phyloP scores from a whole-genome alignment of 2,797 vertebrate species.

The Rhinichthys osculus region DNA sequence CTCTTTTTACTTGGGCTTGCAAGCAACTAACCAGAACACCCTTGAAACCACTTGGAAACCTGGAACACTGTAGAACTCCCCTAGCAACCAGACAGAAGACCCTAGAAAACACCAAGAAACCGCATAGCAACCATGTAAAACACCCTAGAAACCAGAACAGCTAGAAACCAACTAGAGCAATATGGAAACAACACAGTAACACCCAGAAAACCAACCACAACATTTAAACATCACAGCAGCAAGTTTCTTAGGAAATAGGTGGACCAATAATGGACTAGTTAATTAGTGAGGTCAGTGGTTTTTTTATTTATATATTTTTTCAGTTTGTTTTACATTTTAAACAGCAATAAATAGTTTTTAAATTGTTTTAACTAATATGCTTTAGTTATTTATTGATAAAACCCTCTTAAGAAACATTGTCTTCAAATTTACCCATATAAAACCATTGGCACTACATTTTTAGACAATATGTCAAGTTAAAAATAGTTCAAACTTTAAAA shows the following conservation, averaged over 20 bases:
- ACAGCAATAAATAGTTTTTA: neutral
- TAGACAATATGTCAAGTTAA: constrained; percentile 3
- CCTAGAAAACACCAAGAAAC: neutral
- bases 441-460: neutral
- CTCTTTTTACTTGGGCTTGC: neutral
- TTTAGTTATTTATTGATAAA: neutral
- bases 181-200: neutral
- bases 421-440: neutral
- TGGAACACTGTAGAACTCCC: neutral
- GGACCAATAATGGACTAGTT: neutral
- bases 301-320: neutral
- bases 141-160: neutral
- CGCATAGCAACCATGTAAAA: neutral
- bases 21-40: neutral
- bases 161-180: neutral
- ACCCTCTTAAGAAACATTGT: neutral
- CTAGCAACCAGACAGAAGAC: neutral
- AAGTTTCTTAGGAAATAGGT: neutral
- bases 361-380: neutral
- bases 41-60: neutral
- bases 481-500: constrained; percentile 1
- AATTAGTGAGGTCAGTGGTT: neutral
- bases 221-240: neutral
- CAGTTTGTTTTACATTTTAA: neutral
- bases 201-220: neutral